A percentile compares a stretch with the other conserved stretches of the same genome.
phyloP scores from a whole-genome alignment of 2,113 vertebrate genomes.

The Boulengeromyrus knoepffleri region DNA sequence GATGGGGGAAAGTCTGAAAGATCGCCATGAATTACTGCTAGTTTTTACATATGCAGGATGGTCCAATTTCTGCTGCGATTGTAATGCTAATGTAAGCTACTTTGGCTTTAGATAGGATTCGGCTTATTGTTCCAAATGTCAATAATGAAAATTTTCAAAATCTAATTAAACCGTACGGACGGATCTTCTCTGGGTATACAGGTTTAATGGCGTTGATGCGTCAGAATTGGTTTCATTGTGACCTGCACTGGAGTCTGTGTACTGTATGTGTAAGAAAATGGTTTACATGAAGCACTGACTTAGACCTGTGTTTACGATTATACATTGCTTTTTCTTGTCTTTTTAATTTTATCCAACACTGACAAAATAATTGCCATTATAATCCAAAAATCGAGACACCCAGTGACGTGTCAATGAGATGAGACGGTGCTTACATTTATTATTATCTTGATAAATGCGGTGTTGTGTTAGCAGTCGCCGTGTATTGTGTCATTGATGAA shows the following conservation, averaged over 20 bases:
- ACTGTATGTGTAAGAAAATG: not conserved
- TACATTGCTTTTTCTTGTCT: not conserved
- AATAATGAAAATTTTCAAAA: not conserved
- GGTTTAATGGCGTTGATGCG: not conserved
- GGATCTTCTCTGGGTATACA: not conserved
- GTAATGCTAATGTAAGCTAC: not conserved
- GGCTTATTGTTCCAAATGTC: not conserved
- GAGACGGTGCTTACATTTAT: not conserved
- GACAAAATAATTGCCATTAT: not conserved
- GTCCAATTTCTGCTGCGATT: not conserved
- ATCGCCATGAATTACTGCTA: slow-evolving; percentile 40
- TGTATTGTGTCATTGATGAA: not conserved
- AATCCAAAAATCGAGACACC: not conserved
- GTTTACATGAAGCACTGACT: not conserved
- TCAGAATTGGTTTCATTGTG: not conserved
- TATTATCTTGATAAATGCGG: not conserved
- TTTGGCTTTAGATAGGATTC: not conserved
- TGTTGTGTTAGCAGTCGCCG: not conserved
- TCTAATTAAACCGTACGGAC: not conserved
- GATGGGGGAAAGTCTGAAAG: slow-evolving; percentile 47
- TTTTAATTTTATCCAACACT: not conserved
- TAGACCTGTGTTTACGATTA: not conserved
- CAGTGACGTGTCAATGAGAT: not conserved
- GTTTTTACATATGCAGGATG: slow-evolving; percentile 32
- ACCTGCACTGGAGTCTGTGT: not conserved